Evolutionary conservation across 2,888 invertebrate species (phyloP), one percentile per base, ranked within the genome.

Genomic region (Tridacna crocea): DNA sequence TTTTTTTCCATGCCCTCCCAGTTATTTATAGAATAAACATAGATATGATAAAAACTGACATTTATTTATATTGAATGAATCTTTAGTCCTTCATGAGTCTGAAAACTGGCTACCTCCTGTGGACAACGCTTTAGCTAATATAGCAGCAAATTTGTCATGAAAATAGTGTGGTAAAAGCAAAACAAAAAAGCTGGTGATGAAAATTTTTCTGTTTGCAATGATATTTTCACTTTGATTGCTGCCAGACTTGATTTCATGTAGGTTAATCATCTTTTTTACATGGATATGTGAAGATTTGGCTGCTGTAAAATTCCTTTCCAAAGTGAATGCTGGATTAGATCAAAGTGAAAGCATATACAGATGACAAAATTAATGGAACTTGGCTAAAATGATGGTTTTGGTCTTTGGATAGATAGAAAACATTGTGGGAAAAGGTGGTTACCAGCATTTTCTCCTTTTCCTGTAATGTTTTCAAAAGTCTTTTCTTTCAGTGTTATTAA

Each of bases 21-120:
- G 17, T 55, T 55, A 19, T 55, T 55, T 55, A 55, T 55, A 55
- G 55, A 55, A 55, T 55, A 55, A 55, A 55, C 55, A 55, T 55
- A 55, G 55, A 55, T 55, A 55, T 55, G 55, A 55, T 55, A 55
- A 55, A 36, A 19, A 15, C 19, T 55, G 55, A 55, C 55, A 55
- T 36, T 36, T 36, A 36, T 36, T 36, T 36, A 36, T 36, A 36
- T 36, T 4, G 36, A 36, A 36, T 36, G 36, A 8, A 36, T 36
- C 36, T 36, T 36, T 36, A 36, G 36, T 36, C 36, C 36, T 36
- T 8, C 36, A 36, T 36, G 36, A 55, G 10, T 1, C 55, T 55
- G 17, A 6, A 19, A 55, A 55, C 55, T 19, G 15, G 15, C 19
- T 55, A 15, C 55, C 55, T 55, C 55, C 15, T 55, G 19, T 10